Conservation (phyloP, 2,113 vertebrate genomes). For the Trochalopteron elliotii region DNA sequence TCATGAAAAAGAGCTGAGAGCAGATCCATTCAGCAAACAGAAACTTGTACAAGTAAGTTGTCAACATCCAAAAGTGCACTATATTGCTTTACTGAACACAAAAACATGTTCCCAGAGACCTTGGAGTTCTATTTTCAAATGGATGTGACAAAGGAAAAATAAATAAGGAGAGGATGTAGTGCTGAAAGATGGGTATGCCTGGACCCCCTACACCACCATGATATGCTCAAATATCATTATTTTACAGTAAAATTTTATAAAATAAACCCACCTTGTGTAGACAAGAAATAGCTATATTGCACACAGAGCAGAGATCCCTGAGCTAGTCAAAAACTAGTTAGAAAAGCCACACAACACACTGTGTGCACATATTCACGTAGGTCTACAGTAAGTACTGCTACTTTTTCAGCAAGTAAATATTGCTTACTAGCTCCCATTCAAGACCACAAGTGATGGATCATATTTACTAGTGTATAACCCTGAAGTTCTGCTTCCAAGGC, state of each 20-base stretch:
- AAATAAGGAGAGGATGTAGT: not conserved
- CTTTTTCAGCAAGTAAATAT: not conserved
- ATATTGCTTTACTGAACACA: not conserved
- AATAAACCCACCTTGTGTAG: not conserved
- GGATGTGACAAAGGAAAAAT: not conserved
- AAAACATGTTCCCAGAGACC: not conserved
- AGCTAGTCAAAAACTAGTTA: not conserved
- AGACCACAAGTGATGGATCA: not conserved
- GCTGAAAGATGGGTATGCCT: not conserved
- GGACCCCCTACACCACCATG: not conserved
- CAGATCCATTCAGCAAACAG: not conserved
- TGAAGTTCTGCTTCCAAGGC: not conserved
- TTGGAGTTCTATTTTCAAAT: not conserved
- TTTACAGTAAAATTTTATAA: not conserved
- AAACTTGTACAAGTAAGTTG: not conserved
- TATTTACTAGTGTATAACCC: not conserved
- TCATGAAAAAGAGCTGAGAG: not conserved
- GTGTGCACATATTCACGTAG: not conserved
- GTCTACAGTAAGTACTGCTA: not conserved
- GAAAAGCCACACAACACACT: not conserved
- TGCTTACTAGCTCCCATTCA: not conserved
- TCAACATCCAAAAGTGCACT: not conserved
- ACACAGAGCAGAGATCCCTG: constrained; percentile 41
- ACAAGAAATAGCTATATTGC: not conserved
- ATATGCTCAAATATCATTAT: not conserved